phyloP scores from a whole-genome alignment of 2,888 invertebrate species.

The Amaurobius ferox region DNA sequence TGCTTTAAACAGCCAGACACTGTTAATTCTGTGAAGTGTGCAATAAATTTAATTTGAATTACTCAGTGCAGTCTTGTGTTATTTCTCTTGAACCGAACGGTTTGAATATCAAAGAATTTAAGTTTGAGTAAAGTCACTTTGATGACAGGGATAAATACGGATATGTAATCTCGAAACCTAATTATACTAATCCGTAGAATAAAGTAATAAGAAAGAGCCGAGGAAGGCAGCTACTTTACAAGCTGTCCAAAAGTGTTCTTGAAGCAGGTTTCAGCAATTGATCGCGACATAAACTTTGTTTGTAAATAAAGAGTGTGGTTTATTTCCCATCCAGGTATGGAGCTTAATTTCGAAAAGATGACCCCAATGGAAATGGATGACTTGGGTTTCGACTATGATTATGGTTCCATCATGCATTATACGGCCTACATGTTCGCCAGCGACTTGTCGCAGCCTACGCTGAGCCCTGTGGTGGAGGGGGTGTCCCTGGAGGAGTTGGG shows the following conservation, averaged over 20 bases:
- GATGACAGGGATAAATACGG: too few relatives aligned
- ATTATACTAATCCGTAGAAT: too few relatives aligned
- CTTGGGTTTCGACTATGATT: constrained; percentile 45
- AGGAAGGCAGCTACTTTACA: too few relatives aligned
- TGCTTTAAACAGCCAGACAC: too few relatives aligned
- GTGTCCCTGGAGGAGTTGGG: constrained; percentile 28
- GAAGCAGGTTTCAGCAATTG: neutral
- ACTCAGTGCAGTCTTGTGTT: too few relatives aligned
- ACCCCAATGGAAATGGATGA: constrained; percentile 31
- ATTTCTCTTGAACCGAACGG: too few relatives aligned
- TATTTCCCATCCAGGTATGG: constrained; percentile 41
- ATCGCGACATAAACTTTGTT: neutral
- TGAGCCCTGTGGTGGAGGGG: neutral
- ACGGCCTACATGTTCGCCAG: constrained; percentile 38
- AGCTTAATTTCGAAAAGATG: constrained; percentile 53
- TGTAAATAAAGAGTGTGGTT: neutral
- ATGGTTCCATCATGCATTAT: constrained; percentile 64
- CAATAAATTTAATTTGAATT: too few relatives aligned
- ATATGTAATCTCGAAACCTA: neutral
- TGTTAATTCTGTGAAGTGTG: too few relatives aligned
- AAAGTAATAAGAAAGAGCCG: too few relatives aligned
- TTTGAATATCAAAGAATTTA: too few relatives aligned
- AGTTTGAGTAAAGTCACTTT: too few relatives aligned
- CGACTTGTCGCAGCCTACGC: constrained; percentile 40
- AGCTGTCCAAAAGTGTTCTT: too few relatives aligned